These are phyloP conservation scores for Anoncus sp. DNA, from an alignment of 2,888 invertebrate species.

Conservation along the genomic window DNA sequence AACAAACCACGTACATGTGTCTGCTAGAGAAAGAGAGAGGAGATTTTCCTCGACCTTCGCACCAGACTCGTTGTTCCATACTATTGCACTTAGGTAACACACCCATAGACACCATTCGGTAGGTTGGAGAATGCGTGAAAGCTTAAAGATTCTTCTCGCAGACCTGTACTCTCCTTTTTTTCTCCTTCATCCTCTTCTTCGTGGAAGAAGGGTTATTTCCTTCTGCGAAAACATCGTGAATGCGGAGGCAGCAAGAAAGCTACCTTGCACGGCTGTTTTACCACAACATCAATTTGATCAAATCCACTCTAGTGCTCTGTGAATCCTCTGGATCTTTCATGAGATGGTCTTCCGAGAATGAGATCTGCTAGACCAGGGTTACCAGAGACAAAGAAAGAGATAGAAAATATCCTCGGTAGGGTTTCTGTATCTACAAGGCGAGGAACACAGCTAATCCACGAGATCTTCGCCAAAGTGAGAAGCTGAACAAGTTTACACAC, in stretches of 20 bases:
- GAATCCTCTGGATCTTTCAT: constrained; percentile 32
- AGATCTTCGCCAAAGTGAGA: constrained; percentile 19
- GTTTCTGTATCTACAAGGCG: constrained; percentile 3
- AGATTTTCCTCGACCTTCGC: constrained; percentile 22
- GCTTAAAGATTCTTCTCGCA: background rate
- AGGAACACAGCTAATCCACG: constrained; percentile 25
- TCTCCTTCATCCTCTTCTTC: background rate
- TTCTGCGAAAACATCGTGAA: constrained; percentile 9
- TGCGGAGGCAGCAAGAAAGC: background rate
- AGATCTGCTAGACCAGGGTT: background rate
- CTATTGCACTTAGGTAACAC: background rate
- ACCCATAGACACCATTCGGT: constrained; percentile 19
- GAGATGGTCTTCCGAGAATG: constrained; percentile 16
- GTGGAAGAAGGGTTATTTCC: background rate
- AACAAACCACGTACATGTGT: background rate
- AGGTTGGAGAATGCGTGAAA: background rate
- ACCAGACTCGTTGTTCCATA: background rate
- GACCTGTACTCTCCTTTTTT: background rate
- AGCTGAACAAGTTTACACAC: constrained; percentile 10
- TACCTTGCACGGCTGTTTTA: background rate
- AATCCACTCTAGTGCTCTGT: constrained; percentile 37
- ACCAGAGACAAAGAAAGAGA: background rate
- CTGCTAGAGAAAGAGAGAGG: background rate
- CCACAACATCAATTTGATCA: constrained; percentile 38
- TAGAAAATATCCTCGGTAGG: constrained; percentile 1